A percentile compares a stretch with the other conserved stretches of the same genome.
Evolutionary conservation across 2,888 invertebrate genomes (phyloP).

Genomic region (Hyppa rectilinea): DNA sequence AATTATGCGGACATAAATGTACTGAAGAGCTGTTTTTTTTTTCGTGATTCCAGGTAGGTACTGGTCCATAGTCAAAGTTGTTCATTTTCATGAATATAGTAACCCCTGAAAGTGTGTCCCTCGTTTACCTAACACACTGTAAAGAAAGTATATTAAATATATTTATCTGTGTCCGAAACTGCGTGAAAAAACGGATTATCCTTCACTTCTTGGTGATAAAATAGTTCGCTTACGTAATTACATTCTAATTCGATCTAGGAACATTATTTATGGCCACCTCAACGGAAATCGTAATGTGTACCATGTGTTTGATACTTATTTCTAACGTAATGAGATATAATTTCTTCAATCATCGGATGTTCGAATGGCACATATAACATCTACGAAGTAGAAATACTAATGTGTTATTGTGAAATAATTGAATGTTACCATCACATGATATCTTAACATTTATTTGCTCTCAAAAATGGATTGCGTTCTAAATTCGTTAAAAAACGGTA

Average conservation of each 20-base stretch:
- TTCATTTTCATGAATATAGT: too few species aligned
- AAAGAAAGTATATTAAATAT: neutral
- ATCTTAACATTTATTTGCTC: conserved; percentile 27
- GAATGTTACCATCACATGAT: conserved; percentile 1
- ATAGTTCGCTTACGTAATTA: conserved; percentile 34
- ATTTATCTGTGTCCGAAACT: neutral
- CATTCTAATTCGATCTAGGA: conserved; percentile 33
- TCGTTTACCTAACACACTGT: too few species aligned
- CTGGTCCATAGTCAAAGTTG: too few species aligned
- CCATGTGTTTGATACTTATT: conserved; percentile 23
- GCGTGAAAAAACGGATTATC: conserved; percentile 5
- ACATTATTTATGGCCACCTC: conserved; percentile 13
- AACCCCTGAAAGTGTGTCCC: too few species aligned
- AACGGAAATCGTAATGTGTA: conserved; percentile 16
- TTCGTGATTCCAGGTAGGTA: too few species aligned
- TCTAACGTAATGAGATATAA: neutral
- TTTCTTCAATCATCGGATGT: conserved; percentile 1
- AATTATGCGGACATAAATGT: too few species aligned
- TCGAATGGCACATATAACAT: neutral
- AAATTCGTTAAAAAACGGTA: conserved; percentile 26
- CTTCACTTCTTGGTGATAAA: neutral
- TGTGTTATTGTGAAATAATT: neutral
- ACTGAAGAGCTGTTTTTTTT: too few species aligned
- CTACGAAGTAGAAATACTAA: neutral
- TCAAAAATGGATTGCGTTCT: conserved; percentile 18